Evolutionary conservation across 2,113 vertebrate species (phyloP), one percentile per base, ranked within the genome.

Genomic region (Campylomormyrus numenius): DNA sequence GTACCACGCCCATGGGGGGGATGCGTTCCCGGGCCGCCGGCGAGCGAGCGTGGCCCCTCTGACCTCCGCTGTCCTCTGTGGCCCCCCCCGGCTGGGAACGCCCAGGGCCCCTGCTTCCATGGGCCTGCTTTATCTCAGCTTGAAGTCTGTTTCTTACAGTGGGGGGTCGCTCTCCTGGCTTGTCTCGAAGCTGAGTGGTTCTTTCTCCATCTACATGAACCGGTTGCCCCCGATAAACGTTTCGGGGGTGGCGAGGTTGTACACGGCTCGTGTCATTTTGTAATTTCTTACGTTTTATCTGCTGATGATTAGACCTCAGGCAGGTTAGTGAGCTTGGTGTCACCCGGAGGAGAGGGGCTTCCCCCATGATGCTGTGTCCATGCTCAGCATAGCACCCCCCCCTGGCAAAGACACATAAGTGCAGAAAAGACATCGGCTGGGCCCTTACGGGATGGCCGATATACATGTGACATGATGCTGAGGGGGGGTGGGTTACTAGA

Each of bases 1-100:
- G 94, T 93, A 0, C 21, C 56, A 58, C 56, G 9, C 56, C 56
- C 56, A 58, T 58, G 21, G 95, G 96, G 95, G 10, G 85, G 21
- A 2, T 35, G 9, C 15, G 39, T 1, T 84, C 3, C 46, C 27
- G 49, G 27, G 3, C 11, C 11, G 1, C 66, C 21, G 24, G 27
- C 3, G 31, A 77, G 8, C 15, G 27, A 35, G 11, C 31, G 3
- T 39, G 70, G 74, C 74, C 35, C 3, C 74, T 80, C 35, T 80
- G 74, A 17, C 74, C 35, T 17, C 70, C 70, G 31, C 27, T 15
- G 74, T 39, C 74, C n/a, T 10, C 62, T 70, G n/a, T 27, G 62
- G 5, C 48, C 52, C 19, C n/a, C n/a, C 74, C 35, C 35, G 15
- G 5, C 74, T 80, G 35, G 27, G 15, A 39, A 19, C 9, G 35